Conservation (phyloP, 2,797 vertebrate species). For the Acanthis flammea region DNA sequence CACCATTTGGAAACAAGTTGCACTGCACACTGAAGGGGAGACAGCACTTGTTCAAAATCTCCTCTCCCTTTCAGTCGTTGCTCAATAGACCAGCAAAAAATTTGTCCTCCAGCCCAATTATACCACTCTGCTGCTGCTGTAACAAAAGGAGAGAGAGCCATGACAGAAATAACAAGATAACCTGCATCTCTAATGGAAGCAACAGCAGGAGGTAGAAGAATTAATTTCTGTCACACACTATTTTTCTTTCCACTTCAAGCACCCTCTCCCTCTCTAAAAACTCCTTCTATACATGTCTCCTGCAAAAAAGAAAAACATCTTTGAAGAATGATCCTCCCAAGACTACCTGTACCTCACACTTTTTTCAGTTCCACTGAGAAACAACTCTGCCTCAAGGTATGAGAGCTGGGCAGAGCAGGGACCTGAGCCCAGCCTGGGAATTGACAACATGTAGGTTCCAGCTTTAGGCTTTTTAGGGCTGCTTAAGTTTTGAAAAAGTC, state of each 20-base stretch:
- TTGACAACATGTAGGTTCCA: not conserved
- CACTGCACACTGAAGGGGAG: slow-evolving; percentile 13
- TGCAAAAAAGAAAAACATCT: not conserved
- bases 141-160: slow-evolving; percentile 26
- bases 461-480: not conserved
- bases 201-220: slow-evolving; percentile 4
- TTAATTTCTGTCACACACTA: not conserved
- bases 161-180: slow-evolving; percentile 33
- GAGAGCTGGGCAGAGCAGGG: not conserved
- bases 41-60: slow-evolving; percentile 37
- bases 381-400: not conserved
- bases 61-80: not conserved
- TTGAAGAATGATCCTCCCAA: not conserved
- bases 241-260: slow-evolving; percentile 6
- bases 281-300: not conserved
- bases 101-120: slow-evolving; percentile 22
- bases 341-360: not conserved
- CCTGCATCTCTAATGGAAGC: not conserved
- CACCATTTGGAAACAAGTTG: slow-evolving; percentile 19
- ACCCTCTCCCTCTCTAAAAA: not conserved
- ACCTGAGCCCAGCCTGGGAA: not conserved
- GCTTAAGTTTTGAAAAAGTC: not conserved
- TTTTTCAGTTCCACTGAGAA: not conserved
- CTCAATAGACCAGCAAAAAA: slow-evolving; percentile 18
- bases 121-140: not conserved